Evolutionary conservation across 2,797 vertebrate species (phyloP), one percentile per base, ranked within the genome.

Genomic region (Scolopax rusticola): DNA sequence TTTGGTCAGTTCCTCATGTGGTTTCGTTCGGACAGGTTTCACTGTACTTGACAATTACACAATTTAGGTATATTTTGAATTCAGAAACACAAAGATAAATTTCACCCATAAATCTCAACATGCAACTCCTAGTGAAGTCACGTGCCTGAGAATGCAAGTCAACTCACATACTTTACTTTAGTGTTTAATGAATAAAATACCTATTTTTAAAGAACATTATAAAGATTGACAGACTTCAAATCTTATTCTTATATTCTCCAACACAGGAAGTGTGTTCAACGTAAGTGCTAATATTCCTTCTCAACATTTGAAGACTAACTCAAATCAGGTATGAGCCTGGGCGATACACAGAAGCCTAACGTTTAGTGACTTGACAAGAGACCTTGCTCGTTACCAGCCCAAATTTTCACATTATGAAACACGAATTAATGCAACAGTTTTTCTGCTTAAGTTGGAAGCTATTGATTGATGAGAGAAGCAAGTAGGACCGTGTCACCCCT

Each of bases 111-210:
- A 43, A 36, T 36, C 65, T 32, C 81, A 59, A 27, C 57, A 27
- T 8, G 14, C 60, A 59, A n/a, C 90, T 93, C 68, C 47, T 32
- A 11, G 76, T 24, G 40, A 71, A 89, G 84, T 61, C 59, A 59
- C 64, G 1, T 21, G 32, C 53, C 70, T 10, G 4, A 81, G 70
- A 91, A 86, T 2, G 9, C 27, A 77, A 20, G 19, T 50, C 61
- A 54, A 45, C 82, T 82, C 67, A 60, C 51, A 53, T 24, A 50
- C 64, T 19, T 71, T 24, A 50, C 64, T 19, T 71, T 90, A 95
- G 95, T 97, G 96, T 97, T 96, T 61, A 45, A 78, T n/a, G 86
- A 87, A 12, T 9, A 79, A 90, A 67, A 87, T 21, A 47, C 33
- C 53, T 32, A 2, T 30, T 87, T 77, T 40, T 32, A 19, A 73